A percentile compares a stretch with the other conserved stretches of the same genome.
phyloP scores from a whole-genome alignment of 2,797 vertebrate species.

The Stomatorhinus walkeri region DNA sequence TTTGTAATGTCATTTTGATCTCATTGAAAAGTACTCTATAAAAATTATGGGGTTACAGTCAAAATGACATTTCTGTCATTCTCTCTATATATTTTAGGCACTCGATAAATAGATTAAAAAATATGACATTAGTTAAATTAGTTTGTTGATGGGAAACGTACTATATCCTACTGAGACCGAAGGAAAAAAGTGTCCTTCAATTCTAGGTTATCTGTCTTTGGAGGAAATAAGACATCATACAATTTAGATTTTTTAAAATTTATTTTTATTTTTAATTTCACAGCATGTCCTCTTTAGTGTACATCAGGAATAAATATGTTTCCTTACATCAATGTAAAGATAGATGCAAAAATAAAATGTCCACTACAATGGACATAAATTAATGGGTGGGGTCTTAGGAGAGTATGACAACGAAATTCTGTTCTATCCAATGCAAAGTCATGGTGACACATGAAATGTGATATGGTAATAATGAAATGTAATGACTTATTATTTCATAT shows the following conservation, averaged over 20 bases:
- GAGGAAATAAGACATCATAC: too few species aligned
- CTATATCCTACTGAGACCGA: too few species aligned
- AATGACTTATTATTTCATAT: not conserved
- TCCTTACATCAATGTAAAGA: too few species aligned
- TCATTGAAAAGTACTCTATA: not conserved
- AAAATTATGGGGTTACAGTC: not conserved
- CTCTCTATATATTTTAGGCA: not conserved
- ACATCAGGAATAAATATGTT: too few species aligned
- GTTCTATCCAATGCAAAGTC: not conserved
- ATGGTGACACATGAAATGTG: not conserved
- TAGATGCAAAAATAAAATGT: too few species aligned
- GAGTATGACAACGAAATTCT: not conserved
- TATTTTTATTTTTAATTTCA: too few species aligned
- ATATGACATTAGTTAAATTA: not conserved
- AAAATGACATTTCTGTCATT: not conserved
- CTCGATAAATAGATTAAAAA: not conserved
- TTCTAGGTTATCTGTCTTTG: too few species aligned
- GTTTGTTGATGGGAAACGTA: not conserved
- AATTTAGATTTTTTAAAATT: too few species aligned
- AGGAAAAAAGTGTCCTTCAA: too few species aligned
- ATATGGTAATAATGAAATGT: not conserved
- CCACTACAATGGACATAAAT: too few species aligned
- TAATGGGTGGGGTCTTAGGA: too few species aligned
- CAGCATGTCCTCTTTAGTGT: too few species aligned
- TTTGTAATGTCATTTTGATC: not conserved